Evolutionary conservation across 2,113 vertebrate species (phyloP).

Genomic region (Microtus richardsoni): DNA sequence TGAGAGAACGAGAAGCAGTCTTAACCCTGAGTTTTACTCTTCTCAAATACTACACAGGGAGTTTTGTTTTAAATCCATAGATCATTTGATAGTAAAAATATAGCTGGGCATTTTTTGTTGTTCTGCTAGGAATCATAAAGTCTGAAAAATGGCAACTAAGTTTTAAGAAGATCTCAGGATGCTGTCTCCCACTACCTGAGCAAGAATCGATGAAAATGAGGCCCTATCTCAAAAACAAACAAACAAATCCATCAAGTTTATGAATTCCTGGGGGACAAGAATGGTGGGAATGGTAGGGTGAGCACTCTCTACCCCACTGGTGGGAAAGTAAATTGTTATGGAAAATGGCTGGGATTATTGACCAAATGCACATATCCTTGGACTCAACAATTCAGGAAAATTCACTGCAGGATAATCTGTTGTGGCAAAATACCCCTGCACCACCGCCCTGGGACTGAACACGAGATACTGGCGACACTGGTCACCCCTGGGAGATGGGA

Average conservation of each 20-base stretch:
- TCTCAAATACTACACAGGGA: neutral
- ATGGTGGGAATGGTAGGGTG: neutral
- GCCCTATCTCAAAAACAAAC: neutral
- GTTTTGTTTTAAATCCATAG: neutral
- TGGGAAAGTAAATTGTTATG: neutral
- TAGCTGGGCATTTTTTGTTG: neutral
- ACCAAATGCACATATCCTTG: neutral
- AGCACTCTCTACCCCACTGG: neutral
- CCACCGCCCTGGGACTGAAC: neutral
- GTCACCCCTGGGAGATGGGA: neutral
- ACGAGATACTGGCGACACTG: neutral
- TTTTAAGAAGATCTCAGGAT: neutral
- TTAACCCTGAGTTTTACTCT: slow-evolving; percentile 4
- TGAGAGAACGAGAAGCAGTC: neutral
- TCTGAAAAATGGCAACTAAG: neutral
- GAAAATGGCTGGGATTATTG: neutral
- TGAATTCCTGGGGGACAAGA: neutral
- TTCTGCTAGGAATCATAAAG: neutral
- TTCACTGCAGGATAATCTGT: neutral
- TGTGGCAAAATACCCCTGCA: neutral
- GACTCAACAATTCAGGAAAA: neutral
- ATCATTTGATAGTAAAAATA: slow-evolving; percentile 37
- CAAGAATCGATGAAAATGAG: neutral
- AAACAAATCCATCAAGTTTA: neutral
- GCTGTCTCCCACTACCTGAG: neutral